phyloP scores from a whole-genome alignment of 2,888 invertebrate genomes.

The Steromphala cineraria region DNA sequence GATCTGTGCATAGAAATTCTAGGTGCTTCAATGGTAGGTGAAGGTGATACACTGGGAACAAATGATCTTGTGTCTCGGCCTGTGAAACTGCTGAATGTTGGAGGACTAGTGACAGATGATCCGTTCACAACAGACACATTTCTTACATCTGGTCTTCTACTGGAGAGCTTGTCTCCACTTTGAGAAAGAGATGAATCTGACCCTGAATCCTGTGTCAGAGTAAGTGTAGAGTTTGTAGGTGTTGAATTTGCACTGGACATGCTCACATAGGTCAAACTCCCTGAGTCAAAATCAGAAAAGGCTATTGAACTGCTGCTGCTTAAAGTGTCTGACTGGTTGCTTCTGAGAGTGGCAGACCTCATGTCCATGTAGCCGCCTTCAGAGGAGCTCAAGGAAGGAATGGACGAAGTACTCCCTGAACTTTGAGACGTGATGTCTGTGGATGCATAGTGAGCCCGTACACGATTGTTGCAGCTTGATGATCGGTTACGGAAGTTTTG shows the following conservation, averaged over 20 bases:
- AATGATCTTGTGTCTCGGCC: background rate
- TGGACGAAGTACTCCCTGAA: constrained; percentile 34
- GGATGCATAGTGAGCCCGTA: constrained; percentile 27
- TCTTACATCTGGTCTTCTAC: background rate
- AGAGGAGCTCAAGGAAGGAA: constrained; percentile 33
- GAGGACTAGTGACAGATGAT: background rate
- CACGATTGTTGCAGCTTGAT: constrained; percentile 34
- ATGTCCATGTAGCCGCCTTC: constrained; percentile 51
- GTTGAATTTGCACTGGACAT: constrained; percentile 60
- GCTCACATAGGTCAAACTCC: constrained; percentile 57
- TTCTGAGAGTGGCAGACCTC: constrained; percentile 19
- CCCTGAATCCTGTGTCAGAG: constrained; percentile 31
- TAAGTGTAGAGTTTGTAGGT: constrained; percentile 48
- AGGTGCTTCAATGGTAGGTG: constrained; percentile 13
- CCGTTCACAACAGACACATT: too few species aligned
- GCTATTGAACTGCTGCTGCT: constrained; percentile 39
- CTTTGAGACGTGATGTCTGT: constrained; percentile 19
- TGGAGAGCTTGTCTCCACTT: background rate
- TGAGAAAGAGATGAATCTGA: background rate
- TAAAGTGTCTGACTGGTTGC: constrained; percentile 32
- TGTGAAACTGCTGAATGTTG: background rate
- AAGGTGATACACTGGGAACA: background rate
- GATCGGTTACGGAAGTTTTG: background rate
- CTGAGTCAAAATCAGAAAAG: constrained; percentile 47
- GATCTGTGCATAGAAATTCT: constrained; percentile 1